These are phyloP conservation scores for Noturus placidus DNA, from an alignment of 2,113 vertebrate genomes.

Conservation along the genomic window DNA sequence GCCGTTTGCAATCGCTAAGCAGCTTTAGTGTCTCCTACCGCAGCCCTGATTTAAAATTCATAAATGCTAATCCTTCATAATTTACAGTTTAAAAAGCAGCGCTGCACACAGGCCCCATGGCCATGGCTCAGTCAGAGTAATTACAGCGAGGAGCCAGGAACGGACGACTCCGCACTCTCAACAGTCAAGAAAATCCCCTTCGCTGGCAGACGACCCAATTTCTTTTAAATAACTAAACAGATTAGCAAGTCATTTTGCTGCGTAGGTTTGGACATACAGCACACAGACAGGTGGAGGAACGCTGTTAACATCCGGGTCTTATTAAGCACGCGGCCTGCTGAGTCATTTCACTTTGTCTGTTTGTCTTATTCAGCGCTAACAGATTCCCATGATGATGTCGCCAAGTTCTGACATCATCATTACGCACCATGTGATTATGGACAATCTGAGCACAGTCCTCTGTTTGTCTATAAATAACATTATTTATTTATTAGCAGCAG, in stretches of 20 bases:
- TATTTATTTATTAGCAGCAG: background rate
- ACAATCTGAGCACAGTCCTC: background rate
- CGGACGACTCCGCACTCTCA: conserved; percentile 98
- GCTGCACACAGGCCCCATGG: conserved; percentile 98
- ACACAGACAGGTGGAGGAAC: conserved; percentile 92
- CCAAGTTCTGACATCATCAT: conserved; percentile 56
- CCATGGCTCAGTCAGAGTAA: conserved; percentile 99
- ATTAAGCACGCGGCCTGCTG: conserved; percentile 62
- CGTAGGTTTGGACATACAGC: conserved; percentile 92
- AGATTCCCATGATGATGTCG: conserved; percentile 57
- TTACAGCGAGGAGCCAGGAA: conserved; percentile 99
- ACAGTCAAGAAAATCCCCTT: conserved; percentile 95
- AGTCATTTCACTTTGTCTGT: conserved; percentile 60
- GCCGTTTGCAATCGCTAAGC: conserved; percentile 95
- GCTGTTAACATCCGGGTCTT: conserved; percentile 82
- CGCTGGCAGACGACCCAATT: conserved; percentile 98
- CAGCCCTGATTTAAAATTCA: conserved; percentile 99
- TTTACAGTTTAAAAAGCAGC: conserved; percentile 99
- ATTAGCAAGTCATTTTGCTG: conserved; percentile 99
- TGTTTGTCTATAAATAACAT: background rate
- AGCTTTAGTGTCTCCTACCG: conserved; percentile 99
- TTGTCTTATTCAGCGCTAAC: conserved; percentile 70
- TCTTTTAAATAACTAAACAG: conserved; percentile 99
- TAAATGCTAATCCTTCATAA: conserved; percentile 99
- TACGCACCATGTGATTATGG: background rate